Base-by-base conservation (phyloP, 1,140 invertebrate genomes). In the Muscidifurax raptorellus region DNA sequence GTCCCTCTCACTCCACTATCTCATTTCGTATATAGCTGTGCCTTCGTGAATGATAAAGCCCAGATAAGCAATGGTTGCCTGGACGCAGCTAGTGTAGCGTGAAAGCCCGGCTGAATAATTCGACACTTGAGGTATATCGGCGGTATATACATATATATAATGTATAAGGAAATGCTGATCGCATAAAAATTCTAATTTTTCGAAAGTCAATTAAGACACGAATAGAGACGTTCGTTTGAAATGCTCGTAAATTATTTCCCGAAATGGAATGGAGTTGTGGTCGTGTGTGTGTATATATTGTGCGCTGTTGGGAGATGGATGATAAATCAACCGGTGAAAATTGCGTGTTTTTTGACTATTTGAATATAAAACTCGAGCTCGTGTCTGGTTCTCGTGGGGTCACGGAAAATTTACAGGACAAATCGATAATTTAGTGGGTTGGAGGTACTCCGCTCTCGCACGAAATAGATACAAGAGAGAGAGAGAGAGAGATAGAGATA, bases 331-430 rank as follows among this genome's bases (percentile, higher is more conserved):
- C 22, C 67, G 25, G 84, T 79, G 67, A 80, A 80, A 85, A 82
- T 82, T 82, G 84, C 84, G 80, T 85, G 84, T 78, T 85, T 85
- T 82, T 81, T 78, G 75, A 82, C 84, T 76, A 81, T 82, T 85
- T 69, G 66, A 85, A 80, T 76, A 44, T 69, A 30, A 84, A 80
- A 32, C n/a, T 47, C 30, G 82, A 69, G 25, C 47, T 28, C 25
- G 59, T 47, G 30, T 64, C 77, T 80, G 66, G 44, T 25, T 75
- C 66, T 84, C 67, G 32, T 72, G 47, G 47, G 27, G 32, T 80
- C 77, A 67, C 52, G 28, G 36, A 76, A 67, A 75, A 84, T 67
- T 32, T n/a, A 75, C 32, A 2, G 27, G 75, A 80, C 78, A 67
- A 75, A 84, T 84, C 83, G 71, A 76, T 80, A 74, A 32, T 47